Conservation (phyloP, 2,888 invertebrate genomes). For the Gibbula magus region DNA sequence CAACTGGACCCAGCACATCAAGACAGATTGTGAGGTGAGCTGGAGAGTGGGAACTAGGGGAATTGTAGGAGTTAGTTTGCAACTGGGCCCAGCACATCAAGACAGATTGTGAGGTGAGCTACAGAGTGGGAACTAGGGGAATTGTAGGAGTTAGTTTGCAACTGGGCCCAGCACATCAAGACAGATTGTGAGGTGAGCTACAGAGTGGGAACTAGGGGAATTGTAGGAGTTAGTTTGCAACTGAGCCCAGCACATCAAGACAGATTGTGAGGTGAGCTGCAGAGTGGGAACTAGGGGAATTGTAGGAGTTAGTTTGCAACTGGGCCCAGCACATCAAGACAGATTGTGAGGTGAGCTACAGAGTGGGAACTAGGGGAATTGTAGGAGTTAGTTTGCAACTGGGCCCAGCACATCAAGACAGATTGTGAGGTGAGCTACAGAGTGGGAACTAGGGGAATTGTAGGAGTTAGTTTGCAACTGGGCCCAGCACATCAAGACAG, state of each 20-base stretch:
- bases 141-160: slow-evolving; percentile 25
- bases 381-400: slow-evolving; percentile 73
- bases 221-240: slow-evolving; percentile 47
- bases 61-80: not conserved
- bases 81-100: slow-evolving; percentile 87
- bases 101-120: slow-evolving; percentile 80
- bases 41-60: not conserved
- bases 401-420: slow-evolving; percentile 86
- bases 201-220: not conserved
- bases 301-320: slow-evolving; percentile 47
- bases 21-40: slow-evolving; percentile 81
- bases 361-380: not conserved
- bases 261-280: slow-evolving; percentile 80
- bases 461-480: slow-evolving; percentile 77
- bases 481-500: slow-evolving; percentile 85
- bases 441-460: not conserved
- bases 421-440: slow-evolving; percentile 80
- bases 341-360: slow-evolving; percentile 80
- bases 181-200: slow-evolving; percentile 80
- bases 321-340: slow-evolving; percentile 87
- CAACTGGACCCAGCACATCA: slow-evolving; percentile 86
- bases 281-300: not conserved
- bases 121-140: not conserved
- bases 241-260: slow-evolving; percentile 87
- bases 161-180: slow-evolving; percentile 87